A percentile compares a stretch with the other conserved stretches of the same genome.
Conservation (phyloP, 2,113 vertebrate genomes). For the Benitochromis conjunctus region DNA sequence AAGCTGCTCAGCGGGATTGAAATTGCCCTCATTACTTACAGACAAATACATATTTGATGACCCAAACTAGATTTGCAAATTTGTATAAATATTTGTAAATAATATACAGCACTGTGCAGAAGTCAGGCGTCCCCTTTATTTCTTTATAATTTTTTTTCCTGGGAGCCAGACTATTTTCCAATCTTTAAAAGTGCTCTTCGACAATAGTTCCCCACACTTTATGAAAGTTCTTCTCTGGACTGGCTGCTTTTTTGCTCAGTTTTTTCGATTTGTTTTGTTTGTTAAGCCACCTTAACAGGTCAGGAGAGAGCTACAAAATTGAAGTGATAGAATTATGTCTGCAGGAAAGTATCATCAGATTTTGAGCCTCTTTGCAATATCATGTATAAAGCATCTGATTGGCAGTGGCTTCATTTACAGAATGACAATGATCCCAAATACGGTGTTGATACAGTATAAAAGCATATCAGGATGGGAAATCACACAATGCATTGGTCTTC, state of each 20-base stretch:
- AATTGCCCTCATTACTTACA: neutral
- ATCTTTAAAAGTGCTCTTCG: neutral
- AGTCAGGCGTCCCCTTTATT: neutral
- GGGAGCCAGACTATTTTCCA: neutral
- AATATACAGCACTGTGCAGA: neutral
- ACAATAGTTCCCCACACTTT: neutral
- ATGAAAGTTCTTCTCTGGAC: neutral
- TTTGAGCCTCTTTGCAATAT: neutral
- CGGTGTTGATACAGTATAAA: neutral
- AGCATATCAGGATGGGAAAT: neutral
- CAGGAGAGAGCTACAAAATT: neutral
- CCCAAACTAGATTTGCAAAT: neutral
- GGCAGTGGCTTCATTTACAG: neutral
- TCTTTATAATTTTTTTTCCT: neutral
- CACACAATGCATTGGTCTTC: neutral
- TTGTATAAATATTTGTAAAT: neutral
- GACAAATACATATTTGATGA: neutral
- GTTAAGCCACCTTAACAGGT: neutral
- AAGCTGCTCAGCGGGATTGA: neutral
- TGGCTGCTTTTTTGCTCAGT: neutral
- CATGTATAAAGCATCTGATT: neutral
- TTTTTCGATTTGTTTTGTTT: neutral
- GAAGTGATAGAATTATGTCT: neutral
- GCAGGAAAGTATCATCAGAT: neutral
- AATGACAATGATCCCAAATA: neutral